These are phyloP conservation scores for Chalcis sispes DNA, from an alignment of 2,888 invertebrate species.

Conservation along the genomic window DNA sequence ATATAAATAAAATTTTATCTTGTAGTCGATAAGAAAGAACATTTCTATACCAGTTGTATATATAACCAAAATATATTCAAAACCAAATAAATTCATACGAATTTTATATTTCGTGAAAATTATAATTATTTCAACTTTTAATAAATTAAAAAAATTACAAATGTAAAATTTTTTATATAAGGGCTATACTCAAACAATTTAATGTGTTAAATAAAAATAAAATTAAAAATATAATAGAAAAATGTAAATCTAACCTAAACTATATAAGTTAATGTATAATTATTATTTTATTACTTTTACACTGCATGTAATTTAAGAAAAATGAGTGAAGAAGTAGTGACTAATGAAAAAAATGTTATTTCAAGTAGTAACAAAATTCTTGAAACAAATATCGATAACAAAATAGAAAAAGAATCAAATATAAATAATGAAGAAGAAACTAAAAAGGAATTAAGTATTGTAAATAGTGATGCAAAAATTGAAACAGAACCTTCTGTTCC, in stretches of 20 bases:
- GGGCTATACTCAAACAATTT: no score
- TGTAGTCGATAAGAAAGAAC: no score
- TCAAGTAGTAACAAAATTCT: conserved; percentile 5
- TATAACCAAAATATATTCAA: no score
- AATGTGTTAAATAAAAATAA: no score
- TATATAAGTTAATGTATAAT: not conserved
- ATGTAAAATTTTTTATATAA: no score
- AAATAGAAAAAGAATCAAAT: conserved; percentile 3
- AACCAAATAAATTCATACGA: no score
- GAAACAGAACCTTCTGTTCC: not conserved
- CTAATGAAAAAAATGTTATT: not conserved
- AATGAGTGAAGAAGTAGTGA: conserved; percentile 46
- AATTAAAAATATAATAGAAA: not conserved
- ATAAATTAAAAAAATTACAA: no score
- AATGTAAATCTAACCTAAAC: conserved; percentile 42
- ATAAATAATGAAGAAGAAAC: not conserved
- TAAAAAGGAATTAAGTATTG: not conserved
- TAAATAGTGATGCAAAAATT: conserved; percentile 12
- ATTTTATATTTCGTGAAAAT: no score
- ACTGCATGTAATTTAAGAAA: conserved; percentile 19
- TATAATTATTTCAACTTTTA: no score
- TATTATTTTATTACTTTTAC: conserved; percentile 28
- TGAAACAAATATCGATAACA: not conserved
- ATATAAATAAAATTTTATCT: no score
- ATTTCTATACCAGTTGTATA: no score